These are phyloP conservation scores for Diabrotica undecimpunctata DNA, from an alignment of 1,140 invertebrate genomes.

Conservation along the genomic window DNA sequence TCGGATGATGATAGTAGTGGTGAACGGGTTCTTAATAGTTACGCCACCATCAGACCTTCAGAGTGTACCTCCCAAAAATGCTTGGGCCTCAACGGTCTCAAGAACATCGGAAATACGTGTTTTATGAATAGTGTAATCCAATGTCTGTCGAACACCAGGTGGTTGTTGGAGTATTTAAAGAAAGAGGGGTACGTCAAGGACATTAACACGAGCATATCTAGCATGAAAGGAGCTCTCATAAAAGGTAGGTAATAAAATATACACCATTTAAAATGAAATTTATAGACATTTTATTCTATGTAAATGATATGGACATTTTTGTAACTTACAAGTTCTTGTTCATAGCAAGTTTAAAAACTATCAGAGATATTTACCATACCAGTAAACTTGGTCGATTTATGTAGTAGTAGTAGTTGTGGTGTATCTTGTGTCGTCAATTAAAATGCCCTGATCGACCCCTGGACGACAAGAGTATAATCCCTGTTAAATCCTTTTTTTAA, in stretches of 20 bases:
- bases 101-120: constrained; percentile 94
- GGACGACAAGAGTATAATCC: too few relatives aligned
- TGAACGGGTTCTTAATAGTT: constrained; percentile 1
- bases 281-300: too few relatives aligned
- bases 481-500: too few relatives aligned
- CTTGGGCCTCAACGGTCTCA: constrained; percentile 75
- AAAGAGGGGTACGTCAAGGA: constrained; percentile 62
- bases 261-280: background rate
- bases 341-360: too few relatives aligned
- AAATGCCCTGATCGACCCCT: too few relatives aligned
- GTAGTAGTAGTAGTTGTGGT: too few relatives aligned
- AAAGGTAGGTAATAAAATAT: constrained; percentile 50
- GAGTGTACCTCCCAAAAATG: constrained; percentile 9
- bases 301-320: too few relatives aligned
- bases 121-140: constrained; percentile 97
- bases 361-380: too few relatives aligned
- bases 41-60: constrained; percentile 2
- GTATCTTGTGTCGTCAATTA: too few relatives aligned
- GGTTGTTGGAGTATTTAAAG: constrained; percentile 73
- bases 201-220: constrained; percentile 73
- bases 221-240: constrained; percentile 79
- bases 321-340: too few relatives aligned
- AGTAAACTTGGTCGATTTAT: too few relatives aligned
- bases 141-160: constrained; percentile 84
- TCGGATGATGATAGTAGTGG: constrained; percentile 18